Evolutionary conservation across 2,113 vertebrate genomes (phyloP).

Genomic region (Lagopus muta): DNA sequence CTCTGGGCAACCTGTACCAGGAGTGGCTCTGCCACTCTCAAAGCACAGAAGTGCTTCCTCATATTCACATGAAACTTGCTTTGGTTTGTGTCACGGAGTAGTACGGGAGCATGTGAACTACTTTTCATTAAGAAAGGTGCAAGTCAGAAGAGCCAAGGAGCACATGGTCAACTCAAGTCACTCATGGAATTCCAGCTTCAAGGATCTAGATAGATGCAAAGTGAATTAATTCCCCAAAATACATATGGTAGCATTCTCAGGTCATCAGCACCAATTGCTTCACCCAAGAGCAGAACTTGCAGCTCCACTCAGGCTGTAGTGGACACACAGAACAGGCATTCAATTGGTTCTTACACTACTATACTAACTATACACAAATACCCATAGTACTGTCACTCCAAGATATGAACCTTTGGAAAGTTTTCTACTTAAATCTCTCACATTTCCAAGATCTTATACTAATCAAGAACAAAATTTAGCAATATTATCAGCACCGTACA

Average conservation of each 20-base stretch:
- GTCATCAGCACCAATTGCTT: background rate
- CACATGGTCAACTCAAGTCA: background rate
- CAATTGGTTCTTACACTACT: accelerated
- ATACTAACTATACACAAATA: background rate
- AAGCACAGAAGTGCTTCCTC: background rate
- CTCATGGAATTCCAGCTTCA: background rate
- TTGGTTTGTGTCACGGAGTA: background rate
- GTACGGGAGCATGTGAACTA: background rate
- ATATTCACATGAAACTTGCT: background rate
- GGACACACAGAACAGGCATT: background rate
- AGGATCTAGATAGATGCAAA: background rate
- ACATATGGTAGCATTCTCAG: background rate
- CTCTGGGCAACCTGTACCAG: background rate
- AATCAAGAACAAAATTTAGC: background rate
- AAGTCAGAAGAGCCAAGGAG: background rate
- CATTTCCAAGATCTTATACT: background rate
- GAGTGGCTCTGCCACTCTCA: background rate
- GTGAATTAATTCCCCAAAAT: background rate
- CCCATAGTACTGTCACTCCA: background rate
- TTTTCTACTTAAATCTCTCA: background rate
- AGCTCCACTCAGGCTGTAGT: background rate
- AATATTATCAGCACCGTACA: background rate
- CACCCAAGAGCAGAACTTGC: background rate
- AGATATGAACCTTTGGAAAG: background rate
- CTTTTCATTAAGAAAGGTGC: background rate